A percentile compares a stretch with the other conserved stretches of the same genome.
phyloP scores from a whole-genome alignment of 2,797 vertebrate genomes.

The Amblyopsis hoosieri region DNA sequence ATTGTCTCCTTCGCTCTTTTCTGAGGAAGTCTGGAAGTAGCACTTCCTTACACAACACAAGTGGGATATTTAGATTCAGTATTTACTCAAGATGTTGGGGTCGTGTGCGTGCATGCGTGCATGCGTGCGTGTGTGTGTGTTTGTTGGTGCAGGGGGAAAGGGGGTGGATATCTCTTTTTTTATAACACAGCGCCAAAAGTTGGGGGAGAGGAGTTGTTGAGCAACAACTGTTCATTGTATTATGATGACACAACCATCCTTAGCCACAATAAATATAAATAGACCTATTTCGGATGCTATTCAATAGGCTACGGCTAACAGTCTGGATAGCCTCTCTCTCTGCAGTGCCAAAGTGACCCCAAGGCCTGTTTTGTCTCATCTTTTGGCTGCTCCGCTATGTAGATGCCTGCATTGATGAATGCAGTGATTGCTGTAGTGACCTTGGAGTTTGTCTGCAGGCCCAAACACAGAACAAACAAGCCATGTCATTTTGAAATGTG shows the following conservation, averaged over 20 bases:
- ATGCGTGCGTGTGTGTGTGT: constrained; percentile 17
- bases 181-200: constrained; percentile 15
- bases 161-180: constrained; percentile 14
- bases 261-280: too few relatives aligned
- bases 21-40: constrained; percentile 42
- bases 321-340: too few relatives aligned
- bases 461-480: too few relatives aligned
- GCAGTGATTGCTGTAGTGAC: too few relatives aligned
- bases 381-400: too few relatives aligned
- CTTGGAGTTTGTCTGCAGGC: too few relatives aligned
- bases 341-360: too few relatives aligned
- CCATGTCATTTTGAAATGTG: too few relatives aligned
- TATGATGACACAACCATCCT: not conserved
- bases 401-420: too few relatives aligned
- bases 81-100: constrained; percentile 52
- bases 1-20: constrained; percentile 39
- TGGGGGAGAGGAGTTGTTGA: constrained; percentile 10
- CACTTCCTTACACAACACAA: constrained; percentile 46
- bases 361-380: too few relatives aligned
- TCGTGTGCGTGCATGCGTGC: constrained; percentile 20
- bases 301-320: too few relatives aligned
- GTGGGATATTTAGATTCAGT: constrained; percentile 52
- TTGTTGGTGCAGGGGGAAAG: not conserved
- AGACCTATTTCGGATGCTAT: too few relatives aligned
- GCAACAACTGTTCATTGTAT: constrained; percentile 33